Evolutionary conservation across 2,797 vertebrate species (phyloP), one percentile per base, ranked within the genome.

Genomic region (Chlorospingus flavigularis): DNA sequence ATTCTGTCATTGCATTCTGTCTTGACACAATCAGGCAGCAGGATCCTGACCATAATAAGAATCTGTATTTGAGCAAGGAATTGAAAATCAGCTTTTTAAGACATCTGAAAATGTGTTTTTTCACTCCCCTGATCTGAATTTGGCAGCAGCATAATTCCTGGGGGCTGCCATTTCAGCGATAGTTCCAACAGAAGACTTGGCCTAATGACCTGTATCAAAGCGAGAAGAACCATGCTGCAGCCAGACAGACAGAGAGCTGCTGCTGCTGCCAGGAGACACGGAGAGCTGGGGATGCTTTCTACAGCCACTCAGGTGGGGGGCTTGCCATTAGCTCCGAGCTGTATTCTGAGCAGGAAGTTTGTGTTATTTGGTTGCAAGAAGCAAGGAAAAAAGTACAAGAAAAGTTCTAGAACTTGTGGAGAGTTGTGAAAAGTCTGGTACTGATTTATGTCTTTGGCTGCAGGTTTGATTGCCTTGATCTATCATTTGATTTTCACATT

Each of bases 161-260:
- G 50, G 83, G 84, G 28, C 77, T 96, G 93, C 67, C 74, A 87
- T 94, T 94, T 94, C 76, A 67, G 55, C 50, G 84, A 85, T 90
- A 70, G 78, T 78, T 96, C 71, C 71, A 53, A 60, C 58, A 61
- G 90, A 85, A 70, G 82, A 92, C 81, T 86, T 65, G 86, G 92
- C 79, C 79, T 95, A 94, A 96, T 94, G 96, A 92, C 92, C 91
- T 96, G 88, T 76, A 72, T 94, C 81, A 83, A 58, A 97, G 86
- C 0, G 3, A 72, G 92, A 92, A 62, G 76, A 92, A 11, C 67
- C 31, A 31, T 37, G 74, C 73, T 77, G 81, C 61, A 86, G 39
- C 86, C 92, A 86, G 67, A 51, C 77, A 33, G 30, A 42, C n/a
- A 75, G 70, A 84, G 51, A 91, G 70, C 79, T 91, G 86, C 70